Evolutionary conservation across 1,140 invertebrate species (phyloP), one percentile per base, ranked within the genome.

Genomic region (Scaptomyza graminum): DNA sequence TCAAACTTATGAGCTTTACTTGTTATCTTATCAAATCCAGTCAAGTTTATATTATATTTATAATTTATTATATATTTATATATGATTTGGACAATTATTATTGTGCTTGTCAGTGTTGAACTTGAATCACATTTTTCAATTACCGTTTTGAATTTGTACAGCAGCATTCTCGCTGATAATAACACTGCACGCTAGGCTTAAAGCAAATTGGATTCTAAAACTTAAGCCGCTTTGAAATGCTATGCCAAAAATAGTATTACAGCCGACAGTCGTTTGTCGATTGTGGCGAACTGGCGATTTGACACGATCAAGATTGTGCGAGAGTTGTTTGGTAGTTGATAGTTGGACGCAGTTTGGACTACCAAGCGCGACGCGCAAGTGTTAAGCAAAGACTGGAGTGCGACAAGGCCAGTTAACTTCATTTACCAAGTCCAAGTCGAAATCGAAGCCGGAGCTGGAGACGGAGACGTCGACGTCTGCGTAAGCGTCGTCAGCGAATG

Each of bases 381-480:
- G 79, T 69, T 72, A 78, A 64, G 73, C 67, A 65, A 50, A 79
- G 79, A 88, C 83, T 88, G 83, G 69, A 75, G 63, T 64, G 79
- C 76, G 83, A 79, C 83, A 88, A 88, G 83, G 83, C 79, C 78
- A 79, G 76, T 49, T 64, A 60, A 88, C 83, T 88, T 87, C 76
- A 83, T 88, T 88, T 88, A 84, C 82, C 81, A 75, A 66, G 47
- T 52, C 63, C 37, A 37, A 51, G 43, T 73, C 34, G 34, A 54
- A 71, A 67, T 34, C 61, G 50, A 16, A 34, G n/a, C 18, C 4
- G 18, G 43, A 66, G 47, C 16, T 61, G 25, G 46, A 62, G 59
- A 41, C 16, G 34, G n/a, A 34, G 49, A 46, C 60, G 51, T 37
- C 9, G 3, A 1, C 39, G 57, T 25, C 22, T 50, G 57, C 37